Percentiles rank a stretch among this genome's conserved stretches.
Conservation (phyloP, 64 coral and sea anemone species). For the Dendronephthya gigantea region DNA sequence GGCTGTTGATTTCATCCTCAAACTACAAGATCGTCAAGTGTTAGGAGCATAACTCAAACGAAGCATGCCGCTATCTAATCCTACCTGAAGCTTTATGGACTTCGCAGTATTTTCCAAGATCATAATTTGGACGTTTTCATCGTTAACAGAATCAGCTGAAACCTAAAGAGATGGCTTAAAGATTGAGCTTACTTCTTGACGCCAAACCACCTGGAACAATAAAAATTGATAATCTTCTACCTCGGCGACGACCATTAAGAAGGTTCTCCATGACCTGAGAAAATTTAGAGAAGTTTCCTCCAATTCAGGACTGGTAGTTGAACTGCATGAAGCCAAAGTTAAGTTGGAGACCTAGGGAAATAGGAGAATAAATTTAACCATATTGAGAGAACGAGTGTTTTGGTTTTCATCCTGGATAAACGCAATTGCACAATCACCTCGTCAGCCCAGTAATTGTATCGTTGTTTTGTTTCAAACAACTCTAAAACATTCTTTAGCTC, state of each 20-base stretch:
- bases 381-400: too few relatives aligned
- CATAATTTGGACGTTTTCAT: background rate
- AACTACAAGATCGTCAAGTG: background rate
- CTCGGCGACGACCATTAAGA: conserved; percentile 55
- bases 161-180: background rate
- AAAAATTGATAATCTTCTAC: too few relatives aligned
- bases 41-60: background rate
- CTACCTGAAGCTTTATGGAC: background rate
- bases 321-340: background rate
- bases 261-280: conserved; percentile 83
- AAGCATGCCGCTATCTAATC: background rate
- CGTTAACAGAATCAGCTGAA: background rate
- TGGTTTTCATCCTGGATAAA: too few relatives aligned
- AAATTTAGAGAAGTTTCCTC: conserved; percentile 19
- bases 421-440: background rate
- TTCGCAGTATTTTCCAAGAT: background rate
- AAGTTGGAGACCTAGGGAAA: background rate
- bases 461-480: conserved; percentile 39
- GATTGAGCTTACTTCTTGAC: too few relatives aligned
- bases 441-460: conserved; percentile 65
- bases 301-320: background rate
- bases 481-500: conserved; percentile 55
- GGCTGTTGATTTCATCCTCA: background rate
- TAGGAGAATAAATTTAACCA: too few relatives aligned
- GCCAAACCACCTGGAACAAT: too few relatives aligned